These are phyloP conservation scores for Meandrina meandrites DNA, from an alignment of 92 coral and sea anemone species.

Conservation along the genomic window DNA sequence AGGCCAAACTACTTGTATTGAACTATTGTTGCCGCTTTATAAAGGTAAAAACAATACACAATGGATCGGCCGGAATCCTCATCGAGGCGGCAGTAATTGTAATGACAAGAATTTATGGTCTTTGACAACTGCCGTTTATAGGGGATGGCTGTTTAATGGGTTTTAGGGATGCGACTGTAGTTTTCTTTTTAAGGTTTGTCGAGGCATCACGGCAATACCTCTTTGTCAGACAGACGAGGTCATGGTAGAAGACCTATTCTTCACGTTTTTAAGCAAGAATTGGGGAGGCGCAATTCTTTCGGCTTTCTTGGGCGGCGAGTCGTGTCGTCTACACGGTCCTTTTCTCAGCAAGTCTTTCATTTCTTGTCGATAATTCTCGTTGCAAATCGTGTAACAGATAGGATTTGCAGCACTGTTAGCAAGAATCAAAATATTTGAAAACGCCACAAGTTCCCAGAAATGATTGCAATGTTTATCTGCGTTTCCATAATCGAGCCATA, in stretches of 20 bases:
- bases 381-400: conserved; percentile 71
- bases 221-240: neutral
- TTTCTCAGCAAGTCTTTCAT: neutral
- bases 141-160: too few relatives aligned
- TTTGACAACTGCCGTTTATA: too few relatives aligned
- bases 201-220: too few relatives aligned
- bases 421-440: conserved; percentile 72
- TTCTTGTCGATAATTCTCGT: conserved; percentile 61
- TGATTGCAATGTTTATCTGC: conserved; percentile 57
- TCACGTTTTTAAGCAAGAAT: neutral
- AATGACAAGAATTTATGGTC: too few relatives aligned
- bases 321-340: neutral
- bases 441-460: conserved; percentile 76
- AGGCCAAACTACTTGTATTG: too few relatives aligned
- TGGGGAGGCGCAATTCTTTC: neutral
- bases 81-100: too few relatives aligned
- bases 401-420: conserved; percentile 91
- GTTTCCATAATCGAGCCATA: conserved; percentile 86
- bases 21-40: too few relatives aligned
- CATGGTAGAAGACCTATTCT: neutral
- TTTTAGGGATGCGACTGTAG: too few relatives aligned
- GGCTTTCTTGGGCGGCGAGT: neutral
- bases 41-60: too few relatives aligned
- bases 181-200: too few relatives aligned
- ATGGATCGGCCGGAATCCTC: too few relatives aligned